phyloP scores from a whole-genome alignment of 2,888 invertebrate genomes.

The Sylvicola cinctus region DNA sequence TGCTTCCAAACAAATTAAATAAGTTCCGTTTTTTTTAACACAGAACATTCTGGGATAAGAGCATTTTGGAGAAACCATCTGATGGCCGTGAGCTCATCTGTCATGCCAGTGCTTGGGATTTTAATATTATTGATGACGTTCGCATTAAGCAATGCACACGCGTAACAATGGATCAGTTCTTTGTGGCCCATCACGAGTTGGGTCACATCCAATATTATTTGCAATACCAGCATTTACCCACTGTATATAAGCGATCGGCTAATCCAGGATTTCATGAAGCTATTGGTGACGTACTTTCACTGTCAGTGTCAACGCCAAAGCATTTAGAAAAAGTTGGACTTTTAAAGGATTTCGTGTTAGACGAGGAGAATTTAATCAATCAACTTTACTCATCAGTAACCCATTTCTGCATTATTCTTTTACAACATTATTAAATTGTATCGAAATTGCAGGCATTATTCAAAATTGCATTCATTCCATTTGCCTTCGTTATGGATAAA shows the following conservation, averaged over 20 bases:
- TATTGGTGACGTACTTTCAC: slow-evolving; percentile 47
- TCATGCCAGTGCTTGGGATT: slow-evolving; percentile 81
- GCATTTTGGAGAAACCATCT: slow-evolving; percentile 60
- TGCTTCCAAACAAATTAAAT: background rate
- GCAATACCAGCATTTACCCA: slow-evolving; percentile 37
- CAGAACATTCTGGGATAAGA: slow-evolving; percentile 63
- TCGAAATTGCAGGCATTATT: slow-evolving; percentile 32
- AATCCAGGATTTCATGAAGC: slow-evolving; percentile 52
- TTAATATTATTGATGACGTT: slow-evolving; percentile 61
- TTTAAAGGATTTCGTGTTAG: slow-evolving; percentile 35
- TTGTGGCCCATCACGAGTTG: slow-evolving; percentile 43
- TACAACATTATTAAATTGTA: background rate
- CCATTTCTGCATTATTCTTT: no score
- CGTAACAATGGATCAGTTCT: slow-evolving; percentile 33
- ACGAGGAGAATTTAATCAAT: slow-evolving; percentile 40
- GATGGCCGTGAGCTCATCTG: slow-evolving; percentile 56
- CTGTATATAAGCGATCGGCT: slow-evolving; percentile 36
- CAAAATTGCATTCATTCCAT: slow-evolving; percentile 49
- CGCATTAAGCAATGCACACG: slow-evolving; percentile 44
- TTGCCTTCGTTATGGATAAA: slow-evolving; percentile 45
- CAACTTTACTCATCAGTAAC: slow-evolving; percentile 42
- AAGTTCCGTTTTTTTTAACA: background rate
- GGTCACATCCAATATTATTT: slow-evolving; percentile 49
- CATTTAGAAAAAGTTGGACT: slow-evolving; percentile 50
- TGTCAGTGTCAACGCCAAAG: slow-evolving; percentile 48